Base-by-base conservation (phyloP, 2,888 invertebrate species). In the Microctonus hyperodae region DNA sequence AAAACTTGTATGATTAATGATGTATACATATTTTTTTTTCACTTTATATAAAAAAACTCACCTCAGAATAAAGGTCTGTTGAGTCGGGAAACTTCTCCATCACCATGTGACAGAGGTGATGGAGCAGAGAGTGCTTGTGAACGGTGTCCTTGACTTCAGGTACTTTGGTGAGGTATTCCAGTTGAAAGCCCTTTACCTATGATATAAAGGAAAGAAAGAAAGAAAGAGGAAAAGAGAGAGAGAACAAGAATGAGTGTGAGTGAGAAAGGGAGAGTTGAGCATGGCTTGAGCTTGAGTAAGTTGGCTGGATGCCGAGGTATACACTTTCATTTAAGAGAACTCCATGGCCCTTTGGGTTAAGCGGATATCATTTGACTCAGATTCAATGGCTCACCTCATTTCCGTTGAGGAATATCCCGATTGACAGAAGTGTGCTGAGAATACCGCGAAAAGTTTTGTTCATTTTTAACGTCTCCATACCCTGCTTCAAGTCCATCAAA, bases 71-170 rank as follows among this genome's bases (percentile, higher is more conserved):
- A 73, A 99, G 90, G 87, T 99, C 98, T 20, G 95, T 93, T 22
- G 95, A 95, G 75, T 97, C 97, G 1, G 96, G 93, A 85, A 94
- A 96, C 84, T 97, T 94, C 81, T 98, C 97, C 87, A 97, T 93
- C 70, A 99, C 96, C 88, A 98, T 96, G 84, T 95, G 94, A 83
- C 98, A 98, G 73, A 99, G 88, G 85, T 99, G 99, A 85, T 98
- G 97, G 69, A 99, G 88, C 69, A 99, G 87, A 6, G 98, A 97
- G 86, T 99, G 98, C 85, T 99, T 99, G 85, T 99, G 97, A 48
- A 99, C 97, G 0, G 98, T 98, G 85, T 98, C 98, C 86, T 98
- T 97, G 51, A 99, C 97, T 87, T 99, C 97, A 79, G 97, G 97
- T 78, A 96, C 95, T 88, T 98, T 98, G 56, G 96, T 90, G 78